Percentiles rank a stretch among this genome's conserved stretches.
Conservation (phyloP, 1,140 invertebrate species). For the Brachionus rotundiformis region DNA sequence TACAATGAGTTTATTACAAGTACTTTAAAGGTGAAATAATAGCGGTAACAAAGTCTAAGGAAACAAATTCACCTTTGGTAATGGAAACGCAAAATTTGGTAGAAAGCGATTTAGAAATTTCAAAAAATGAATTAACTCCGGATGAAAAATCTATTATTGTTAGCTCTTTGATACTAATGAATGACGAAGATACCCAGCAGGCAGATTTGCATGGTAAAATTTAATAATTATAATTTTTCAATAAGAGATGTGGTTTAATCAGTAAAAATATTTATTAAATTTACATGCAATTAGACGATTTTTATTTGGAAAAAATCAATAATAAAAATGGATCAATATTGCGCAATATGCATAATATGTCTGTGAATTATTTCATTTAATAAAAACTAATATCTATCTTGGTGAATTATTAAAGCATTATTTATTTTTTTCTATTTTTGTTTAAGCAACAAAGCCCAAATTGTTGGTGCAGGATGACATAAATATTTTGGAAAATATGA, state of each 20-base stretch:
- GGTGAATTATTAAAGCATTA: neutral
- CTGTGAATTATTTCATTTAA: neutral
- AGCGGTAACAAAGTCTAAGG: neutral
- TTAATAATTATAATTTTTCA: no score
- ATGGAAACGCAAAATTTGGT: neutral
- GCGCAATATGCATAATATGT: neutral
- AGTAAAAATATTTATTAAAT: neutral
- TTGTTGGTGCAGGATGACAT: neutral
- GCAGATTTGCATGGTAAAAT: neutral
- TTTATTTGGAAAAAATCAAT: conserved; percentile 20
- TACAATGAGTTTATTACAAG: neutral
- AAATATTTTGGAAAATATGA: conserved; percentile 13
- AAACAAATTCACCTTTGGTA: neutral
- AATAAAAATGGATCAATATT: neutral
- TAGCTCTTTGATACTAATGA: conserved; percentile 11
- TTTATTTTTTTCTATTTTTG: neutral
- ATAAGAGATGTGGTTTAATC: neutral
- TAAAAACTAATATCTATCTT: neutral
- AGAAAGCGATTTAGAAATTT: neutral
- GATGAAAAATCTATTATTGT: conserved; percentile 44
- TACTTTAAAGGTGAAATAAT: no score
- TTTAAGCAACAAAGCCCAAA: neutral
- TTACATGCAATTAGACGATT: neutral
- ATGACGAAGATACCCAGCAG: neutral
- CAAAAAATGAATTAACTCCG: neutral